These are phyloP conservation scores for Acrobasis repandana DNA, from an alignment of 2,888 invertebrate genomes.

Conservation along the genomic window DNA sequence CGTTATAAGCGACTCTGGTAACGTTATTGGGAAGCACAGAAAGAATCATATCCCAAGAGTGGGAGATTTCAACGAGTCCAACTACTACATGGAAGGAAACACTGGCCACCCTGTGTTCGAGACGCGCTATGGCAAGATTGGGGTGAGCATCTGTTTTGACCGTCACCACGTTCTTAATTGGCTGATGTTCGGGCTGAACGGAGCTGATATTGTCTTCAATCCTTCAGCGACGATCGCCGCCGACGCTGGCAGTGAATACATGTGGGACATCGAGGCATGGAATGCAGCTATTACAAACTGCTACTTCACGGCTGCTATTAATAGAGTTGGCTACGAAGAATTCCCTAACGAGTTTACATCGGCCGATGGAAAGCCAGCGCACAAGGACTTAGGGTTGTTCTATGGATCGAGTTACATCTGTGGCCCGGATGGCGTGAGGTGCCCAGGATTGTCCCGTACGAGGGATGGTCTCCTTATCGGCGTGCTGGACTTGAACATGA, in stretches of 20 bases:
- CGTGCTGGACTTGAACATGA: slow-evolving; percentile 96
- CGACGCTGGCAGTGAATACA: slow-evolving; percentile 90
- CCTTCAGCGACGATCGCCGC: slow-evolving; percentile 95
- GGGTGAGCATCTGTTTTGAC: slow-evolving; percentile 98
- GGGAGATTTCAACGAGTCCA: slow-evolving; percentile 99
- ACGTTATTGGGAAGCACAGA: slow-evolving; percentile 96
- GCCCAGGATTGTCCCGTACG: slow-evolving; percentile 91
- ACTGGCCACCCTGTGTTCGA: slow-evolving; percentile 97
- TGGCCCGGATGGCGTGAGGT: slow-evolving; percentile 96
- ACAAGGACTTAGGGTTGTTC: slow-evolving; percentile 95
- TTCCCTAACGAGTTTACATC: slow-evolving; percentile 85
- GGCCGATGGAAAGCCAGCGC: slow-evolving; percentile 88
- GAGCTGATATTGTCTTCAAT: slow-evolving; percentile 99
- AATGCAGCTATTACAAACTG: slow-evolving; percentile 98
- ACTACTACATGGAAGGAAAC: slow-evolving; percentile 98
- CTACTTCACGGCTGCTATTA: slow-evolving; percentile 96
- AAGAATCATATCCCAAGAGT: slow-evolving; percentile 99
- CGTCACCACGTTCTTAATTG: slow-evolving; percentile 99
- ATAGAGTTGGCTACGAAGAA: slow-evolving; percentile 96
- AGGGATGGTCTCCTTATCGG: slow-evolving; percentile 94
- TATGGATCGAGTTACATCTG: slow-evolving; percentile 98
- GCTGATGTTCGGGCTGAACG: slow-evolving; percentile 98
- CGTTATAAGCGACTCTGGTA: slow-evolving; percentile 94
- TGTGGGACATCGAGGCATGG: slow-evolving; percentile 98
- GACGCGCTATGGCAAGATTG: slow-evolving; percentile 94